Base-by-base conservation (phyloP, 2,888 invertebrate species). In the Spisula solida region DNA sequence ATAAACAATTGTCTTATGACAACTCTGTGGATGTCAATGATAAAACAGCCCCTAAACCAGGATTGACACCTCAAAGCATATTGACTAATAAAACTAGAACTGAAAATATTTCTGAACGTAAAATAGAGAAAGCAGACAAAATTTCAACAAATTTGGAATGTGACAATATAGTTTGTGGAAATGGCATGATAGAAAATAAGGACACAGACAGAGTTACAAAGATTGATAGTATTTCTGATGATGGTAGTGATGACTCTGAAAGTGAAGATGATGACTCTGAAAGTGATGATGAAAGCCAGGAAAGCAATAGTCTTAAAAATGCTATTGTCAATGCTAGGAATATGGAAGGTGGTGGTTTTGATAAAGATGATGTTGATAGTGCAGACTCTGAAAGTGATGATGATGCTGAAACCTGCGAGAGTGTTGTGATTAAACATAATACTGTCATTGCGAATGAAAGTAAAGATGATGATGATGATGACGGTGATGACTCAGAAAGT, bases 401-500 rank as follows among this genome's bases (percentile, higher is more conserved):
- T 87, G 83, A 41, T 41, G 82, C 47, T 78, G 83, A 34, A 41
- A 41, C 41, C 41, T 8, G 2, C 41, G 8, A 41, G 41, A 41
- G 41, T 41, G 41, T 2, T 2, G 8, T 8, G 8, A 8, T 5
- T 41, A 41, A 41, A 8, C 2, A 41, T 41, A 41, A 41, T 41
- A 5, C 41, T 41, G 41, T 41, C 41, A 41, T 41, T 8, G 8
- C 41, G 2, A 8, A 41, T 41, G 8, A 8, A 41, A 41, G 8
- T 41, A 41, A 41, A 41, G 8, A 8, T 41, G 41, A 41, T 8
- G 41, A 41, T 41, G 41, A 47, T 79, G 79, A 79, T 79, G 81
- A 86, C 41, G 81, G 81, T 66, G 18, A 14, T 34, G 48, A 47
- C 47, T 55, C 55, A 75, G 20, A 20, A 75, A 56, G 48, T 87